Conservation (phyloP, 2,113 vertebrate genomes). For the Macrotus californicus region DNA sequence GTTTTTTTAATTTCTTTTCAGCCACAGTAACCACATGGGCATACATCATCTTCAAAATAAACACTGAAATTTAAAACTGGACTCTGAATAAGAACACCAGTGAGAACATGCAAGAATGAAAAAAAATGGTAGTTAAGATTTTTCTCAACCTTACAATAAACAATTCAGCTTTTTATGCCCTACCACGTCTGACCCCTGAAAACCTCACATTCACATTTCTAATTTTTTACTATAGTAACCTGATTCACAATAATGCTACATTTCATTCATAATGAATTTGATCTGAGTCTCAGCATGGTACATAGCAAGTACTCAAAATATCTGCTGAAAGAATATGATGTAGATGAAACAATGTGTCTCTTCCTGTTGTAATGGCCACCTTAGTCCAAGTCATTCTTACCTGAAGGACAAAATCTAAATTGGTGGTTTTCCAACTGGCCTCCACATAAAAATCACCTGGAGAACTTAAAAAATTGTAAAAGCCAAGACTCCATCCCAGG, state of each 20-base stretch:
- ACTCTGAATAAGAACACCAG: not conserved
- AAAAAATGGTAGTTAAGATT: not conserved
- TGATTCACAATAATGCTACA: not conserved
- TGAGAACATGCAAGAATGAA: not conserved
- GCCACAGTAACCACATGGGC: not conserved
- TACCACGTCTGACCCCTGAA: not conserved
- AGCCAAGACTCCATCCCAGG: not conserved
- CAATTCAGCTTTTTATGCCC: not conserved
- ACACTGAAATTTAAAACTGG: not conserved
- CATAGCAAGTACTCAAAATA: not conserved
- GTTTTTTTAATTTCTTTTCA: not conserved
- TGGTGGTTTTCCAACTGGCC: not conserved
- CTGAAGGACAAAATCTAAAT: not conserved
- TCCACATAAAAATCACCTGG: not conserved
- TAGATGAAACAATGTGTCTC: not conserved
- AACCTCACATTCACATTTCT: not conserved
- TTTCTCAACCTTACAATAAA: not conserved
- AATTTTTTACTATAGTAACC: not conserved
- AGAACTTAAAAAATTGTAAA: not conserved
- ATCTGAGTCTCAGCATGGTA: not conserved
- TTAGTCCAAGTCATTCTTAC: not conserved
- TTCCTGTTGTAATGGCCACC: not conserved
- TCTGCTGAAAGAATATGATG: not conserved
- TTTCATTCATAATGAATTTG: not conserved
- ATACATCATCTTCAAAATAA: not conserved